These are phyloP conservation scores for Zophobas atratus DNA, from an alignment of 1,140 invertebrate genomes.

Conservation along the genomic window DNA sequence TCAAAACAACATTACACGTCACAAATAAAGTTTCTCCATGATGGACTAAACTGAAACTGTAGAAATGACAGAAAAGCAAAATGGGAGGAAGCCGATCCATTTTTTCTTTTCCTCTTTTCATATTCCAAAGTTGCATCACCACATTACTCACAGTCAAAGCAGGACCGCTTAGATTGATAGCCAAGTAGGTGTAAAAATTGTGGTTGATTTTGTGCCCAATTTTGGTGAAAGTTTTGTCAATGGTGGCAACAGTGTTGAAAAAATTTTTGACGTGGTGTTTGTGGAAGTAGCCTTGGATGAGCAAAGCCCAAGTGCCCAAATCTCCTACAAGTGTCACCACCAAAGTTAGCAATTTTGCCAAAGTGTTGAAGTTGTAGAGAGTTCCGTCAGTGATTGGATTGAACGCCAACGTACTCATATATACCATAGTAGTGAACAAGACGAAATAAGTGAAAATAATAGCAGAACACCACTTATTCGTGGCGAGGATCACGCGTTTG, in stretches of 20 bases:
- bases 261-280: slow-evolving; percentile 7
- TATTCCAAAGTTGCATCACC: slow-evolving; percentile 17
- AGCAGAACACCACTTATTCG: slow-evolving; percentile 15
- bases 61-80: not conserved
- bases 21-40: slow-evolving; percentile 31
- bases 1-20: not conserved
- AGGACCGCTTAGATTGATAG: not conserved
- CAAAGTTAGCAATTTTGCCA: slow-evolving; percentile 22
- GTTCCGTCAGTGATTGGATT: slow-evolving; percentile 4
- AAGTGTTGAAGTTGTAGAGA: slow-evolving; percentile 34
- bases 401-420: not conserved
- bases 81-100: not conserved
- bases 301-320: not conserved
- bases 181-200: not conserved
- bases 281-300: slow-evolving; percentile 1
- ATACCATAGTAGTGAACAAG: slow-evolving; percentile 10
- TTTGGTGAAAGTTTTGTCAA: slow-evolving; percentile 21
- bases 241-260: slow-evolving; percentile 1
- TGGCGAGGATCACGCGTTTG: not conserved
- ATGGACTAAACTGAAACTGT: slow-evolving; percentile 5
- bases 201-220: slow-evolving; percentile 4
- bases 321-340: not conserved
- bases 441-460: slow-evolving; percentile 1
- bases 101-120: not conserved
- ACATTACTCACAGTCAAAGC: slow-evolving; percentile 11